Evolutionary conservation across 1,140 invertebrate genomes (phyloP), one percentile per base, ranked within the genome.

Genomic region (Drosophila neocordata): DNA sequence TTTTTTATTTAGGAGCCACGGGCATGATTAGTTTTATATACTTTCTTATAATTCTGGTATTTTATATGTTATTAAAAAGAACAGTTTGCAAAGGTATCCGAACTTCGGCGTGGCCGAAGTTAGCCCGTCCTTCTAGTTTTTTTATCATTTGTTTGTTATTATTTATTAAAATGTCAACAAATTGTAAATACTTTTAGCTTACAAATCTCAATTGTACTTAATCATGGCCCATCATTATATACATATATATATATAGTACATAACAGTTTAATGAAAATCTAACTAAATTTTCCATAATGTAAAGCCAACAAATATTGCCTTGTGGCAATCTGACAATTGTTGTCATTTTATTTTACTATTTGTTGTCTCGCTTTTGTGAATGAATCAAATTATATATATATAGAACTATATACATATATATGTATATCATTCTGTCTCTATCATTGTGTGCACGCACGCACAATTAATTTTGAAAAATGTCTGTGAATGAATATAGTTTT

Each of bases 301-400:
- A 48, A 48, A 48, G 8, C 41, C 41, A 48, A 15, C 41, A 8
- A 48, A 11, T 20, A 3, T 4, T 35, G 34, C 34, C 34, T 35
- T 35, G 34, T 35, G 34, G 34, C 34, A 12, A 6, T 1, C 37
- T 44, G 41, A 8, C 41, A 48, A 48, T 48, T 48, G 41, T 48
- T 48, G 15, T 48, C 7, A n/a, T 41, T 41, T 0, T 0, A 1
- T 2, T 7, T 5, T 1, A 18, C 41, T 11, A 31, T 31, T 6
- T 31, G 27, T 31, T 31, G 27, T 31, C 15, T 18, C 13, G 15
- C 13, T 31, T 56, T 34, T 34, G 53, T 56, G 53, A 34, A 34
- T 56, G 53, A 56, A 56, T 59, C 31, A 59, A 59, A 59, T 38
- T 48, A 48, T 41, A 15, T 41, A 41, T 8, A 37, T 4, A 38